Evolutionary conservation across 2,113 vertebrate genomes (phyloP).

Genomic region (Propithecus coquereli): DNA sequence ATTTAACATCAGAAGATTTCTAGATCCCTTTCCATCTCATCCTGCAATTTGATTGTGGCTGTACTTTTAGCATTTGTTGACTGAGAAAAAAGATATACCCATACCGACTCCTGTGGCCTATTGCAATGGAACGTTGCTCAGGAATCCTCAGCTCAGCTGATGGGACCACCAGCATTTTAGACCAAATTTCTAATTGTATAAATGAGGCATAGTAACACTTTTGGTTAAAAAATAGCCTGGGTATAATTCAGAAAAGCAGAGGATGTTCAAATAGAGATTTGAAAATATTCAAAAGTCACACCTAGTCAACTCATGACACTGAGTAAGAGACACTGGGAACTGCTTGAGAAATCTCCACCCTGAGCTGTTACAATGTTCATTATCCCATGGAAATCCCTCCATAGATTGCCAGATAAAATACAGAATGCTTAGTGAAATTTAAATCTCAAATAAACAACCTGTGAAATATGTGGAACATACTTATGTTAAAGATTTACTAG

Average conservation of each 20-base stretch:
- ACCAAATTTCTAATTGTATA: not conserved
- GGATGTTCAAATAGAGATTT: not conserved
- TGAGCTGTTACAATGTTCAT: not conserved
- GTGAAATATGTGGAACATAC: not conserved
- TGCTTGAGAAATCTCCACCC: not conserved
- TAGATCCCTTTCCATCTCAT: not conserved
- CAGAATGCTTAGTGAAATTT: not conserved
- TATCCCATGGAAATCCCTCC: not conserved
- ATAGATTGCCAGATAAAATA: not conserved
- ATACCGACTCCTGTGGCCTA: not conserved
- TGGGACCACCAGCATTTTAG: not conserved
- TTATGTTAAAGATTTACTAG: not conserved
- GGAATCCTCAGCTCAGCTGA: not conserved
- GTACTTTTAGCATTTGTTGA: not conserved
- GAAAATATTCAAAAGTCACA: not conserved
- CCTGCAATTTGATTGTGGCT: not conserved
- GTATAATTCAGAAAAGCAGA: not conserved
- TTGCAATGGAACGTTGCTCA: not conserved
- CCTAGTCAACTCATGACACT: not conserved
- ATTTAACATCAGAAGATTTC: not conserved
- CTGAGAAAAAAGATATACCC: not conserved
- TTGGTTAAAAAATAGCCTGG: not conserved
- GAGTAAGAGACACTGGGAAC: too few relatives aligned
- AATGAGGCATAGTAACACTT: not conserved
- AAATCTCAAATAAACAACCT: not conserved